Conservation (phyloP, 1,140 invertebrate species). For the Scaptomyza hsui region DNA sequence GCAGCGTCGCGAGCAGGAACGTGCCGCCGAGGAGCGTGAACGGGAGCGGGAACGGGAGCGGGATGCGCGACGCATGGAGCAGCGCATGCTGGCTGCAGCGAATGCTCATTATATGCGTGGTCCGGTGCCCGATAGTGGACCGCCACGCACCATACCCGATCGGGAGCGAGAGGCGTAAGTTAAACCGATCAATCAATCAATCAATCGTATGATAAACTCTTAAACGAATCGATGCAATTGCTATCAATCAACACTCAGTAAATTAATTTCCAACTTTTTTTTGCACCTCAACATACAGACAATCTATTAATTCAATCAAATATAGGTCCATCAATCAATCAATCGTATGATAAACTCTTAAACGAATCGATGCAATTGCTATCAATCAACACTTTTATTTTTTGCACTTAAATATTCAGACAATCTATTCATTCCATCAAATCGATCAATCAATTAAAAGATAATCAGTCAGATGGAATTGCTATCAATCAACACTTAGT, state of each 20-base stretch:
- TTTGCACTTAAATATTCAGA: not conserved
- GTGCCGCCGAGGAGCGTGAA: constrained; percentile 75
- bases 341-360: too few relatives aligned
- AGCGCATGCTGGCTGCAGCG: constrained; percentile 59
- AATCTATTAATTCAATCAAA: too few relatives aligned
- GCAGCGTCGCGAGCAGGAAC: constrained; percentile 81
- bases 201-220: too few relatives aligned
- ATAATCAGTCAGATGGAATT: too few relatives aligned
- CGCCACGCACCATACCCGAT: constrained; percentile 79
- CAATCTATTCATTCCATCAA: too few relatives aligned
- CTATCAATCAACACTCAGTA: constrained; percentile 1
- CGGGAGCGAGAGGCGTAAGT: constrained; percentile 80
- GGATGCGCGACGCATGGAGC: constrained; percentile 72
- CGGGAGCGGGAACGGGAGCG: constrained; percentile 67
- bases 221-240: not conserved
- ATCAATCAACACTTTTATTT: not conserved
- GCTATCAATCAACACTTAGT: too few relatives aligned
- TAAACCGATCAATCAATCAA: constrained; percentile 3
- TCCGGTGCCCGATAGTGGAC: constrained; percentile 63
- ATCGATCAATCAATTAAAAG: too few relatives aligned
- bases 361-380: not conserved
- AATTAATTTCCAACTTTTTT: too few relatives aligned
- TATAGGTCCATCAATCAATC: too few relatives aligned
- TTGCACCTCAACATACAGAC: too few relatives aligned
- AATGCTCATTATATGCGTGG: constrained; percentile 66